Percentiles rank a stretch among this genome's conserved stretches.
These are phyloP conservation scores for Ericerus pela DNA, from an alignment of 1,140 invertebrate species.

Conservation along the genomic window DNA sequence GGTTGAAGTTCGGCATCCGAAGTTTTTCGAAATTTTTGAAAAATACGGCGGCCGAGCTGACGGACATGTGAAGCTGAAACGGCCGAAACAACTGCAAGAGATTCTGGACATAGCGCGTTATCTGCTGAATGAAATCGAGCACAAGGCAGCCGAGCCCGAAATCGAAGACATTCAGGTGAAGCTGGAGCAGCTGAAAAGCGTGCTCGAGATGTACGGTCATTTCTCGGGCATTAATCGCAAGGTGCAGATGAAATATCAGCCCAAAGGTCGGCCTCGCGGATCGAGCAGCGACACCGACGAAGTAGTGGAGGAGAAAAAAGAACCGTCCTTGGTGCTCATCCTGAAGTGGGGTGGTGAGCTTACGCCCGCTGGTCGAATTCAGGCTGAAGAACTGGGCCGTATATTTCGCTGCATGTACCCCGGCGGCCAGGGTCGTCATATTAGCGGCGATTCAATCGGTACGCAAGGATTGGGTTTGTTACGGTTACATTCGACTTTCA, in stretches of 20 bases:
- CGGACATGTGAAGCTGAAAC: conserved; percentile 93
- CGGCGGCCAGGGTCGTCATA: conserved; percentile 66
- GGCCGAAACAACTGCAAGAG: conserved; percentile 94
- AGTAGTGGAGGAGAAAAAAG: conserved; percentile 34
- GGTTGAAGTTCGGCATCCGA: conserved; percentile 96
- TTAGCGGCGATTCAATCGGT: conserved; percentile 34
- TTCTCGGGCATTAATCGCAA: conserved; percentile 99
- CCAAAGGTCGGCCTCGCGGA: conserved; percentile 76
- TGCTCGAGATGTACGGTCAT: conserved; percentile 99
- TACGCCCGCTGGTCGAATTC: conserved; percentile 91
- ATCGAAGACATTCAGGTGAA: conserved; percentile 95
- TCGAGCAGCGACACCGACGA: conserved; percentile 82
- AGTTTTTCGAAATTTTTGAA: conserved; percentile 98
- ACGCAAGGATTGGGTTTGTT: conserved; percentile 83
- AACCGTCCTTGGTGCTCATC: conserved; percentile 84
- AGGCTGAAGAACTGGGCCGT: conserved; percentile 92
- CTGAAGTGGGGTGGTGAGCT: conserved; percentile 99
- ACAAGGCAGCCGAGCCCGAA: conserved; percentile 67
- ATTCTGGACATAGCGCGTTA: conserved; percentile 87
- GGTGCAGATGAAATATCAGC: conserved; percentile 99
- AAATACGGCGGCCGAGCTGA: conserved; percentile 93
- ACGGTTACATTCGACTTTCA: conserved; percentile 90
- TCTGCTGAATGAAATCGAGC: conserved; percentile 73
- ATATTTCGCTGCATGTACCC: conserved; percentile 99
- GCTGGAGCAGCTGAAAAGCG: conserved; percentile 92